phyloP scores from a whole-genome alignment of 2,888 invertebrate genomes.

The Meganola albula region DNA sequence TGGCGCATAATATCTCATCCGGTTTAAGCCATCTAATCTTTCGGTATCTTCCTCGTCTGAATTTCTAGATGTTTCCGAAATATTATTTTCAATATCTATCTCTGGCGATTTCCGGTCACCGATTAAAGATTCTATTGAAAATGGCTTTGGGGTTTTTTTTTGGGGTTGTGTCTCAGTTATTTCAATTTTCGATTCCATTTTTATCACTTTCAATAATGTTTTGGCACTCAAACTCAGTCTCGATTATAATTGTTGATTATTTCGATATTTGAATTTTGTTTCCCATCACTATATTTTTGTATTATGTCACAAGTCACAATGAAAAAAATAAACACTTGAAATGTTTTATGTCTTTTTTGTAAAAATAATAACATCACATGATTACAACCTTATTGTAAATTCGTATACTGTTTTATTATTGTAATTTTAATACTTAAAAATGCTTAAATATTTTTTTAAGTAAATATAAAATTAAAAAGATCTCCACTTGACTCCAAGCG shows the following conservation, averaged over 20 bases:
- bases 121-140: conserved; percentile 80
- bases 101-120: conserved; percentile 69
- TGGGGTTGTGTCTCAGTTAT: conserved; percentile 50
- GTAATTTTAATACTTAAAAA: conserved; percentile 5
- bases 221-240: conserved; percentile 19
- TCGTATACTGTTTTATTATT: neutral
- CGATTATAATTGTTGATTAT: neutral
- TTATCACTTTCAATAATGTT: conserved; percentile 8
- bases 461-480: conserved; percentile 7
- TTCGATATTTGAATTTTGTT: neutral
- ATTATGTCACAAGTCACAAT: neutral
- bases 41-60: conserved; percentile 64
- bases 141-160: conserved; percentile 76
- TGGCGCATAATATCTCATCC: conserved; percentile 69
- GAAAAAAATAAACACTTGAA: neutral
- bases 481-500: conserved; percentile 27
- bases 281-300: neutral
- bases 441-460: conserved; percentile 2
- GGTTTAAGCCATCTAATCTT: conserved; percentile 51
- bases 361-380: no score
- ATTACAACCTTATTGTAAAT: neutral
- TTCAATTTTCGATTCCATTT: conserved; percentile 50
- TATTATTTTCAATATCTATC: conserved; percentile 66
- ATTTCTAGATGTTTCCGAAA: conserved; percentile 58
- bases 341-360: neutral